These are phyloP conservation scores for Agapetus fuscipes DNA, from an alignment of 2,888 invertebrate genomes.

Conservation along the genomic window DNA sequence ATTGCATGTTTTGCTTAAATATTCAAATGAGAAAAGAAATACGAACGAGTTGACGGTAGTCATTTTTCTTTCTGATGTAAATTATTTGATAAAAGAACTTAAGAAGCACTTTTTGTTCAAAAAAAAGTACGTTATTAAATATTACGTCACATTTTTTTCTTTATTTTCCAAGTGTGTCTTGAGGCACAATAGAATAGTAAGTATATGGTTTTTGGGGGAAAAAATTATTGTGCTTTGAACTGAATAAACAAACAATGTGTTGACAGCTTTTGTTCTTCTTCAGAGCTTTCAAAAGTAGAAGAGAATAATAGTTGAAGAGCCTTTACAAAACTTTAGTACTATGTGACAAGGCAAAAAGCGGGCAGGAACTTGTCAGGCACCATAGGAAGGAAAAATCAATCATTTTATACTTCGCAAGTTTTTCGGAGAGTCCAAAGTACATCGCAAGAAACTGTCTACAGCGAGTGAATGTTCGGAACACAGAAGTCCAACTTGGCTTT, in stretches of 20 bases:
- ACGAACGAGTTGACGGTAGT: too few species aligned
- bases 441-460: constrained; percentile 6
- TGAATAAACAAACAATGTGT: constrained; percentile 8
- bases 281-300: neutral
- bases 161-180: too few species aligned
- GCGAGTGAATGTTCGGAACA: constrained; percentile 4
- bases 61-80: too few species aligned
- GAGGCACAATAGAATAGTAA: too few species aligned
- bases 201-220: neutral
- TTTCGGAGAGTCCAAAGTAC: constrained; percentile 1
- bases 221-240: constrained; percentile 7
- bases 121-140: too few species aligned
- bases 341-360: constrained; percentile 14
- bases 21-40: too few species aligned
- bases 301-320: constrained; percentile 7
- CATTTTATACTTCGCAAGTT: constrained; percentile 9
- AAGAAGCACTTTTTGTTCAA: constrained; percentile 1
- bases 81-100: neutral
- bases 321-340: constrained; percentile 18
- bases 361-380: constrained; percentile 7
- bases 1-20: too few species aligned
- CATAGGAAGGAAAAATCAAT: constrained; percentile 11
- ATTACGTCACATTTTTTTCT: too few species aligned
- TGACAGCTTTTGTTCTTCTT: constrained; percentile 8
- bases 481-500: constrained; percentile 6